A percentile compares a stretch with the other conserved stretches of the same genome.
Evolutionary conservation across 2,113 vertebrate genomes (phyloP).

Genomic region (Helogale parvula): DNA sequence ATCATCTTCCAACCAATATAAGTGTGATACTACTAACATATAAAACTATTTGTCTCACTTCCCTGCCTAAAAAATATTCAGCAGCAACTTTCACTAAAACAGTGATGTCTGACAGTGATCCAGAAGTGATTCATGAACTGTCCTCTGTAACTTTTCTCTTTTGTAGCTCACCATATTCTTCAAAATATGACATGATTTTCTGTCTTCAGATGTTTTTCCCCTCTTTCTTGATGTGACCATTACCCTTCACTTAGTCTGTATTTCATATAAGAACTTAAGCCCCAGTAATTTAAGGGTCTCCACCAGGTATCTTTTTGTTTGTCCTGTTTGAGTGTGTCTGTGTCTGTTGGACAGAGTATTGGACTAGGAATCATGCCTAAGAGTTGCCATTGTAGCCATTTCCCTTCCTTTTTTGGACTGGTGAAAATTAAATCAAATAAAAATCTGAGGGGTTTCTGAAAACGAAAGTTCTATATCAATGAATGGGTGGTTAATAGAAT

Average conservation of each 20-base stretch:
- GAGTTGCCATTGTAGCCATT: not conserved
- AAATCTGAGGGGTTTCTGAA: not conserved
- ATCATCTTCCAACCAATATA: not conserved
- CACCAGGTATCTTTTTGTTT: not conserved
- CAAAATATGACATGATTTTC: not conserved
- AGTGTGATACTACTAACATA: not conserved
- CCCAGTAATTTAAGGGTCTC: not conserved
- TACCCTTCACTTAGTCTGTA: not conserved
- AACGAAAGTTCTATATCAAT: not conserved
- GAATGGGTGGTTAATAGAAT: not conserved
- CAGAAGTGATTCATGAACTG: not conserved
- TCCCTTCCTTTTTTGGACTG: too few species aligned
- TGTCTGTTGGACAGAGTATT: not conserved
- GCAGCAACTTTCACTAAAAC: not conserved
- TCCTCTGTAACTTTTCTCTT: not conserved
- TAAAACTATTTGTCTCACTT: not conserved
- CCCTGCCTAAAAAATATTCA: not conserved
- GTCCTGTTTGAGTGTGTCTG: not conserved
- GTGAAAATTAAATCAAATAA: not conserved
- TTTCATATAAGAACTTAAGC: not conserved
- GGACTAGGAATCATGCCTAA: not conserved
- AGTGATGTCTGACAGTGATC: accelerated
- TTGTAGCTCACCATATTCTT: not conserved
- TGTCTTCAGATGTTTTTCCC: not conserved
- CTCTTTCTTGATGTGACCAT: not conserved